These are phyloP conservation scores for Dromas ardeola DNA, from an alignment of 2,113 vertebrate genomes.

Conservation along the genomic window DNA sequence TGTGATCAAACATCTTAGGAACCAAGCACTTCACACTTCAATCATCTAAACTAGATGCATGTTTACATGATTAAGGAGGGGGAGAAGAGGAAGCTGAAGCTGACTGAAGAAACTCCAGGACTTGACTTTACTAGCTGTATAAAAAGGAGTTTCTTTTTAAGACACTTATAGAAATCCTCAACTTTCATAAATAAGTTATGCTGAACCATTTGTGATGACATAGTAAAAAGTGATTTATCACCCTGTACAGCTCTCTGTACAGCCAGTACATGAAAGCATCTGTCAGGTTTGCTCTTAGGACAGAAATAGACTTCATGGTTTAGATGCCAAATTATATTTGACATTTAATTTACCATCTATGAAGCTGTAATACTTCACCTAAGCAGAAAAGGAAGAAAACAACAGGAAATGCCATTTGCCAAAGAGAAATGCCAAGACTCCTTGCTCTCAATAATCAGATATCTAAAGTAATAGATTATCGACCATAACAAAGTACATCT, in stretches of 20 bases:
- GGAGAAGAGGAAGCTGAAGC: not conserved
- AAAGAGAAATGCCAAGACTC: not conserved
- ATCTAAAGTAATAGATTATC: constrained; percentile 40
- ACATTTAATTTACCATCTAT: constrained; percentile 68
- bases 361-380: constrained; percentile 25
- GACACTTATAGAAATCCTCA: not conserved
- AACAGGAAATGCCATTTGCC: constrained; percentile 39
- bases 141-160: not conserved
- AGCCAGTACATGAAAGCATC: constrained; percentile 26
- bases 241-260: not conserved
- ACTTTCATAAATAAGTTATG: not conserved
- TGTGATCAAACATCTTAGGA: not conserved
- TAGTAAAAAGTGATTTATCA: constrained; percentile 44
- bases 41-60: not conserved
- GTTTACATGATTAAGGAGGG: not conserved
- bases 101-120: not conserved
- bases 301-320: constrained; percentile 50
- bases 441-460: not conserved
- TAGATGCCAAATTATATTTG: constrained; percentile 62
- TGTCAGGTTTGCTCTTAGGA: constrained; percentile 53
- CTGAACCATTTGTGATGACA: not conserved
- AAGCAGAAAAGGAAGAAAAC: constrained; percentile 3
- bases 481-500: not conserved
- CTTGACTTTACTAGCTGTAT: not conserved
- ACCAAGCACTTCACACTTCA: not conserved